phyloP scores from a whole-genome alignment of 2,797 vertebrate genomes.

The Rhinella marina region DNA sequence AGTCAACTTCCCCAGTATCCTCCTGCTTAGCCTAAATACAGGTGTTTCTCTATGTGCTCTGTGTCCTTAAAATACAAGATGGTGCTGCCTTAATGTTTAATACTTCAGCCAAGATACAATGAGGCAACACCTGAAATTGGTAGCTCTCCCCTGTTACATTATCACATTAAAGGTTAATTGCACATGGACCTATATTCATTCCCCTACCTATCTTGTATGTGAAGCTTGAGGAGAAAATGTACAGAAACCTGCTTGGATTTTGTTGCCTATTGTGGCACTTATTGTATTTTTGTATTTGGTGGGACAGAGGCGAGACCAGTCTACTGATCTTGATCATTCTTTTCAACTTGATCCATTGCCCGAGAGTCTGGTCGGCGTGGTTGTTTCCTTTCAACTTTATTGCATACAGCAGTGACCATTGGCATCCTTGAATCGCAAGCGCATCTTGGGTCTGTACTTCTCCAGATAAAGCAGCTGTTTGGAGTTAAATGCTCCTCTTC shows the following conservation, averaged over 20 bases:
- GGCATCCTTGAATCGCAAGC: constrained; percentile 94
- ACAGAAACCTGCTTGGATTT: constrained; percentile 70
- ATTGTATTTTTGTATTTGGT: constrained; percentile 68
- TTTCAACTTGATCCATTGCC: constrained; percentile 69
- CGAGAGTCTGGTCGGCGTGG: constrained; percentile 71
- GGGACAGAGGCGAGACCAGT: constrained; percentile 66
- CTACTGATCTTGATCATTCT: constrained; percentile 23
- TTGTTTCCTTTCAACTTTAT: constrained; percentile 74
- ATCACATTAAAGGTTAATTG: constrained; percentile 21
- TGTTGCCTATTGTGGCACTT: constrained; percentile 63
- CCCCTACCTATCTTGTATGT: constrained; percentile 3
- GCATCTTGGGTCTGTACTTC: constrained; percentile 98
- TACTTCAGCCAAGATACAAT: constrained; percentile 15
- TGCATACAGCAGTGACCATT: constrained; percentile 96
- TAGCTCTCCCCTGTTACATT: constrained; percentile 1
- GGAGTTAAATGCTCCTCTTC: constrained; percentile 99
- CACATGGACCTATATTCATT: constrained; percentile 16
- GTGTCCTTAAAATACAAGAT: background rate
- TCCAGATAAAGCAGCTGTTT: constrained; percentile 99
- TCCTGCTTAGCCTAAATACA: constrained; percentile 5
- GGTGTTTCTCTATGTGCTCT: constrained; percentile 3
- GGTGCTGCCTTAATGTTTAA: background rate
- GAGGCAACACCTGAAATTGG: background rate
- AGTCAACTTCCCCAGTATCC: constrained; percentile 18
- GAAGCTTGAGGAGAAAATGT: constrained; percentile 69